Conservation (phyloP, 2,888 invertebrate genomes). For the Hecatera dysodea region DNA sequence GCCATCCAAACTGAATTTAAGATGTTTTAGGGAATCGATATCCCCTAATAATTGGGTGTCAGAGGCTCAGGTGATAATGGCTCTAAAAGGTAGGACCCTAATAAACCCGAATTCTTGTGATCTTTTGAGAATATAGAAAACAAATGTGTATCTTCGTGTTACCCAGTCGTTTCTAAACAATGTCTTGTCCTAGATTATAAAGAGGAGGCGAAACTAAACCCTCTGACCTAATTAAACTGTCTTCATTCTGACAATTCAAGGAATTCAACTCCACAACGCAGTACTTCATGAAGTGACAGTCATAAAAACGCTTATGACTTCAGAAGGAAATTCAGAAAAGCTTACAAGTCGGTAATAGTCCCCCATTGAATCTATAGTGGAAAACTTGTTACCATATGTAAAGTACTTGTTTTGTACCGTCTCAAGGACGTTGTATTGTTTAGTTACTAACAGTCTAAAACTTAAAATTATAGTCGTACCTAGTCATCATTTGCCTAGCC, state of each 20-base stretch:
- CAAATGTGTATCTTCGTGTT: conserved; percentile 35
- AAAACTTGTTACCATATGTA: conserved; percentile 4
- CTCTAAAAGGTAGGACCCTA: background rate
- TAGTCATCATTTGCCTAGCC: conserved; percentile 34
- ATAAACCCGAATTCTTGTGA: conserved; percentile 3
- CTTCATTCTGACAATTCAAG: conserved; percentile 35
- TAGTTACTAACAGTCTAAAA: background rate
- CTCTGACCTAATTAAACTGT: conserved; percentile 57
- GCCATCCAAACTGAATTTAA: conserved; percentile 18
- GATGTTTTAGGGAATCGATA: conserved; percentile 26
- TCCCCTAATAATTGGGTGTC: conserved; percentile 19
- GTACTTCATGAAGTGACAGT: conserved; percentile 35
- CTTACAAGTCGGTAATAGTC: background rate
- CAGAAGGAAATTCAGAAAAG: background rate
- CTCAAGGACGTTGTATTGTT: conserved; percentile 38
- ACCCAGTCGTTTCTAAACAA: conserved; percentile 34
- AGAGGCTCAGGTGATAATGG: conserved; percentile 9
- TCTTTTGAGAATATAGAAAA: conserved; percentile 20
- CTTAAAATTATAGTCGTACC: background rate
- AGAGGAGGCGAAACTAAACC: conserved; percentile 26
- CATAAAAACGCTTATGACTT: conserved; percentile 15
- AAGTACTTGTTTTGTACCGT: conserved; percentile 7
- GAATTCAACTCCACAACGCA: conserved; percentile 6
- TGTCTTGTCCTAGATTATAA: conserved; percentile 34
- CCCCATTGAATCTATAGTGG: background rate